Percentiles rank a stretch among this genome's conserved stretches.
These are phyloP conservation scores for Emys orbicularis DNA, from an alignment of 2,797 vertebrate species.

Conservation along the genomic window DNA sequence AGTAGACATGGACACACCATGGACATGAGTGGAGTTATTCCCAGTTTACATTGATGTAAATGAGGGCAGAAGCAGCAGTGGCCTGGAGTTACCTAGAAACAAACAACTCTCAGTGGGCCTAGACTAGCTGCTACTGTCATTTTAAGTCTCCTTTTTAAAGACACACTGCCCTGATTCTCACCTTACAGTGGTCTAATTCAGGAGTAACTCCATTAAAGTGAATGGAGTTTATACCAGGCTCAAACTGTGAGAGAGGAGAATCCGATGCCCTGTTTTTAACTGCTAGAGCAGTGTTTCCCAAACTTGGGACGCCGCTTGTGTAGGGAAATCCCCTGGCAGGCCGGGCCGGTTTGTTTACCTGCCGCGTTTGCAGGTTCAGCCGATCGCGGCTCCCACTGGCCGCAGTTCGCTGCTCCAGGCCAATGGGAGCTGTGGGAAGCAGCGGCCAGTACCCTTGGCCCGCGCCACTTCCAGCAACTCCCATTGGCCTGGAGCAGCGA, in stretches of 20 bases:
- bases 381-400: no score
- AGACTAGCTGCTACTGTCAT: not conserved
- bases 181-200: not conserved
- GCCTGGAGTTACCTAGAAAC: not conserved
- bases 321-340: no score
- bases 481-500: no score
- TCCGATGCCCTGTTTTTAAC: not conserved
- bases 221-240: not conserved
- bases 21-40: not conserved
- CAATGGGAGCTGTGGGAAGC: no score
- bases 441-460: no score
- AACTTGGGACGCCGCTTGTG: no score
- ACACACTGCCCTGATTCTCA: not conserved
- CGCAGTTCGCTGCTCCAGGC: no score
- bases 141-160: slow-evolving; percentile 16
- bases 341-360: no score
- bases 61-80: not conserved
- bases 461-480: no score
- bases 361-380: no score
- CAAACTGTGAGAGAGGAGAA: not conserved
- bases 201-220: not conserved
- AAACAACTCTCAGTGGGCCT: not conserved
- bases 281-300: not conserved
- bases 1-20: not conserved
- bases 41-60: slow-evolving; percentile 4